Percentiles rank a stretch among this genome's conserved stretches.
Conservation (phyloP, 2,888 invertebrate species). For the Aleiodes leptofemur region DNA sequence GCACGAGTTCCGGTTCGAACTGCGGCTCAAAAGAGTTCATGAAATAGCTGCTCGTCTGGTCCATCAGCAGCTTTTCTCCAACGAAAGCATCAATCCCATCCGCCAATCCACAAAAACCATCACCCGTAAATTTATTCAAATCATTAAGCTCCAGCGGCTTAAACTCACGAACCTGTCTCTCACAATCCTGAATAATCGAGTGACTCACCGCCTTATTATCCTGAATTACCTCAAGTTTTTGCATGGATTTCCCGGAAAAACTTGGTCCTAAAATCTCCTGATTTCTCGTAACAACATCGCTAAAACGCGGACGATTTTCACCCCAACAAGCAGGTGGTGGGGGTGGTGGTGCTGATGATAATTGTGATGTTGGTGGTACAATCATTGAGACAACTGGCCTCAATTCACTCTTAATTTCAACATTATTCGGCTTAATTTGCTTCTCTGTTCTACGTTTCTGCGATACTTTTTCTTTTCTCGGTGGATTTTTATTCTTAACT, state of each 20-base stretch:
- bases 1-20: slow-evolving; percentile 71
- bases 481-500: slow-evolving; percentile 62
- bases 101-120: too few species aligned
- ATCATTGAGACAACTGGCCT: slow-evolving; percentile 53
- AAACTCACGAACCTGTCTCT: too few species aligned
- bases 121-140: too few species aligned
- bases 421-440: slow-evolving; percentile 61
- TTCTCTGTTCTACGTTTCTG: slow-evolving; percentile 68
- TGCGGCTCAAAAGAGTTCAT: slow-evolving; percentile 68
- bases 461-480: slow-evolving; percentile 68
- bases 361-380: slow-evolving; percentile 52
- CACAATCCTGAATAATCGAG: too few species aligned
- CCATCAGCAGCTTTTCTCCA: slow-evolving; percentile 54
- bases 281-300: slow-evolving; percentile 79
- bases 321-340: slow-evolving; percentile 76
- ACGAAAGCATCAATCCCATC: slow-evolving; percentile 36
- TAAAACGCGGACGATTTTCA: slow-evolving; percentile 79
- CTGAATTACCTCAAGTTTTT: too few species aligned
- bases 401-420: slow-evolving; percentile 12
- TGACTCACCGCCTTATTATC: too few species aligned
- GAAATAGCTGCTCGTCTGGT: slow-evolving; percentile 68
- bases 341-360: slow-evolving; percentile 59
- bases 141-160: too few species aligned
- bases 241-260: slow-evolving; percentile 60
- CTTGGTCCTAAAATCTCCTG: slow-evolving; percentile 70